These are phyloP conservation scores for Congeria kusceri DNA, from an alignment of 2,888 invertebrate species.

Conservation along the genomic window DNA sequence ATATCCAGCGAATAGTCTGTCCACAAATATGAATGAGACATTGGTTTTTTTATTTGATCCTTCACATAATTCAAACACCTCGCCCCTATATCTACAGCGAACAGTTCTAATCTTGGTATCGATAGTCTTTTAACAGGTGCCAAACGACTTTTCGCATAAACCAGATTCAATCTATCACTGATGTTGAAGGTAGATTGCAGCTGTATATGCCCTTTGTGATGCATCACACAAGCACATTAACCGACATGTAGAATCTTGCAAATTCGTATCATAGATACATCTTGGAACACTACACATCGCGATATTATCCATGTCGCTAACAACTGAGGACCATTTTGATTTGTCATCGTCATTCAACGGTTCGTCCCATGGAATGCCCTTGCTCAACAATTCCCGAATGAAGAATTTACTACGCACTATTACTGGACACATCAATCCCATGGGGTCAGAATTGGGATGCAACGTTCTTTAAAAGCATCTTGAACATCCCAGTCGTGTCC, in stretches of 20 bases:
- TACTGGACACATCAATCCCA: conserved; percentile 11
- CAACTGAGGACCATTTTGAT: background rate
- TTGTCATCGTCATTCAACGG: background rate
- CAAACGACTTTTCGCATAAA: too few relatives aligned
- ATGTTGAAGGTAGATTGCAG: background rate
- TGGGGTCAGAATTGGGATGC: conserved; percentile 14
- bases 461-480: conserved; percentile 3
- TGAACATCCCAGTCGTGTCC: conserved; percentile 25
- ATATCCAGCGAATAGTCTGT: conserved; percentile 2
- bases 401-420: conserved; percentile 6
- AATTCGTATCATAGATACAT: background rate
- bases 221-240: conserved; percentile 20
- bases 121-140: too few relatives aligned
- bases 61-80: conserved; percentile 7
- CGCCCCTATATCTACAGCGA: background rate
- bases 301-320: background rate
- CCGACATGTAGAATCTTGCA: too few relatives aligned
- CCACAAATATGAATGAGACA: background rate
- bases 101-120: too few relatives aligned
- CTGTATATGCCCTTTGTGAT: conserved; percentile 9
- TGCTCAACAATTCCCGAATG: background rate
- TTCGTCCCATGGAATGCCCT: conserved; percentile 5
- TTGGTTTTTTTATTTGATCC: conserved; percentile 11
- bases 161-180: too few relatives aligned
- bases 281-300: background rate